Evolutionary conservation across 2,113 vertebrate genomes (phyloP).

Genomic region (Scomber scombrus): DNA sequence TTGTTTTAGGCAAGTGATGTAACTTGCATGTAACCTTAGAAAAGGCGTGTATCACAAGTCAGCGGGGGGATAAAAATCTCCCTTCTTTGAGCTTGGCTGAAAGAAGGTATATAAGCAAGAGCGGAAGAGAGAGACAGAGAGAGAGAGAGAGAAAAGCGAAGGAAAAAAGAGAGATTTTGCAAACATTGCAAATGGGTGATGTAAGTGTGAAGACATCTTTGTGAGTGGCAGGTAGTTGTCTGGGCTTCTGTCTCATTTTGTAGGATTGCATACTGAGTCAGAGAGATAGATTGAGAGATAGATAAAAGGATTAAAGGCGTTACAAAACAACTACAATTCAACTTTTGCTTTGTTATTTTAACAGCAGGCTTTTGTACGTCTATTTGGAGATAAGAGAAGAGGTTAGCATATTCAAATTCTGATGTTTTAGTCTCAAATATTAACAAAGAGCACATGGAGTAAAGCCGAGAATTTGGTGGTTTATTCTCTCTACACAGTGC

Average conservation of each 20-base stretch:
- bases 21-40: slow-evolving; percentile 80
- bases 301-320: slow-evolving; percentile 51
- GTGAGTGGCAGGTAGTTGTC: slow-evolving; percentile 76
- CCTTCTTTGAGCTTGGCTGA: slow-evolving; percentile 78
- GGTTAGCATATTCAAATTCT: slow-evolving; percentile 1
- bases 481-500: background rate
- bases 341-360: slow-evolving; percentile 41
- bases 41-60: slow-evolving; percentile 73
- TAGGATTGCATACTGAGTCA: slow-evolving; percentile 32
- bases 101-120: slow-evolving; percentile 25
- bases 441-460: background rate
- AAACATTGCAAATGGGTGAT: slow-evolving; percentile 76
- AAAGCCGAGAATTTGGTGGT: background rate
- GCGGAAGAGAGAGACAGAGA: background rate
- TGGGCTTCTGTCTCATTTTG: slow-evolving; percentile 65
- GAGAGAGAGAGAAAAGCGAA: slow-evolving; percentile 33
- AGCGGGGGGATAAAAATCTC: slow-evolving; percentile 77
- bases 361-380: background rate
- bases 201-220: slow-evolving; percentile 77
- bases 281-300: slow-evolving; percentile 16
- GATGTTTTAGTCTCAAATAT: background rate
- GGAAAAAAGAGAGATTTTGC: slow-evolving; percentile 53
- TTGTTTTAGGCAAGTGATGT: slow-evolving; percentile 83
- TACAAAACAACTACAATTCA: slow-evolving; percentile 42
- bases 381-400: background rate